Base-by-base conservation (phyloP, 2,888 invertebrate species). In the Agriotes lineatus region DNA sequence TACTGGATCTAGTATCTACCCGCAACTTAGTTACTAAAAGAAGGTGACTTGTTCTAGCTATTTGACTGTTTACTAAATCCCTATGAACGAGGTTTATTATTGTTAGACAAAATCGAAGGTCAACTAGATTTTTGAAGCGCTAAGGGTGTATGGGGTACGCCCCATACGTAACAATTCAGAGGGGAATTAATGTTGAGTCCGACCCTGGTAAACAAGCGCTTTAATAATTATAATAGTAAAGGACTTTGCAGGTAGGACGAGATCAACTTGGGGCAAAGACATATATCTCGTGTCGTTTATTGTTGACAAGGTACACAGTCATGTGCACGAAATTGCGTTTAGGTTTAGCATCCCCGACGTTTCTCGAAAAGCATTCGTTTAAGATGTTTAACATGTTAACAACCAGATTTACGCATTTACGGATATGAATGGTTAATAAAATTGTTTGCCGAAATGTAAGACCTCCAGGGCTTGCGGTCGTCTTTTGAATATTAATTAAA, bases 301-400 rank as follows among this genome's bases (percentile, higher is more conserved):
- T 52, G 39, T 35, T 56, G 20, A 56, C 56, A 39, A 56, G 39
- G 56, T 56, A 56, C 56, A 56, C 39, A 56, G 16, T 12, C 12
- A 12, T 39, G 19, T 39, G 20, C 14, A 56, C 20, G 18, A 56
- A 56, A 56, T 35, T 56, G 56, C 56, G 56, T 56, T 39, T 35
- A 22, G 22, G 39, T 56, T n/a, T 52, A 20, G 2, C 19, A 52
- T 25, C 52, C 3, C 25, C 30, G 30, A 25, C 30, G 14, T 25
- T 22, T 5, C 39, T 35, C 37, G 7, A 39, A 39, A 56, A 19
- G 16, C 16, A 39, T n/a, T 56, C 37, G 56, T 37, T 56, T 19
- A 56, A 56, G 56, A 56, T 56, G 56, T 56, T 56, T 56, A 56
- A 39, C 56, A 56, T 56, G 39, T 39, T 56, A 39, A 56, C 56